Evolutionary conservation across 1,140 invertebrate species (phyloP).

Genomic region (Callitettix versicolor): DNA sequence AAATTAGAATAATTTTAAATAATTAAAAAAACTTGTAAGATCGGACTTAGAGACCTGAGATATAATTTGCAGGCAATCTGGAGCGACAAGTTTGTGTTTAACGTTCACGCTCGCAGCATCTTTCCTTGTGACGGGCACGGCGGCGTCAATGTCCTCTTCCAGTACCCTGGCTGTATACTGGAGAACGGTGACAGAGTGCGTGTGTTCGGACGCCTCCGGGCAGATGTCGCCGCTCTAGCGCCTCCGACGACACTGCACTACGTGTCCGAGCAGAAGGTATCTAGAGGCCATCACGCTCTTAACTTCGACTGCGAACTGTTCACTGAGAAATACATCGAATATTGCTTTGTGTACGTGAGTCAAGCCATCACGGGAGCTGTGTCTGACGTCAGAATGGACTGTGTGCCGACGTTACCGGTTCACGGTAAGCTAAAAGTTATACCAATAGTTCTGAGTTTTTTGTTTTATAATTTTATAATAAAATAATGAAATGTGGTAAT

Average conservation of each 20-base stretch:
- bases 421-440: constrained; percentile 49
- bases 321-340: constrained; percentile 67
- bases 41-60: too few relatives aligned
- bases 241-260: constrained; percentile 48
- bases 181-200: constrained; percentile 59
- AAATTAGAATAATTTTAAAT: too few relatives aligned
- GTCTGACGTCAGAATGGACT: constrained; percentile 66
- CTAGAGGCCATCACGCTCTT: constrained; percentile 55
- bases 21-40: too few relatives aligned
- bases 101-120: constrained; percentile 66
- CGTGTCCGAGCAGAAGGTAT: constrained; percentile 49
- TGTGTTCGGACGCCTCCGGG: constrained; percentile 54
- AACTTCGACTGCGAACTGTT: constrained; percentile 73
- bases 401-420: constrained; percentile 65
- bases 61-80: constrained; percentile 63
- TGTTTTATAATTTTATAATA: too few relatives aligned
- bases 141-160: constrained; percentile 59
- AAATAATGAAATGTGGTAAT: too few relatives aligned
- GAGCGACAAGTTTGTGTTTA: constrained; percentile 71
- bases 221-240: constrained; percentile 52
- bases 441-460: too few relatives aligned
- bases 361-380: constrained; percentile 70
- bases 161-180: constrained; percentile 69
- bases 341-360: constrained; percentile 77
- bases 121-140: constrained; percentile 61